Percentiles rank a stretch among this genome's conserved stretches.
Conservation (phyloP, 2,113 vertebrate genomes). For the Balaenoptera acutorostrata region DNA sequence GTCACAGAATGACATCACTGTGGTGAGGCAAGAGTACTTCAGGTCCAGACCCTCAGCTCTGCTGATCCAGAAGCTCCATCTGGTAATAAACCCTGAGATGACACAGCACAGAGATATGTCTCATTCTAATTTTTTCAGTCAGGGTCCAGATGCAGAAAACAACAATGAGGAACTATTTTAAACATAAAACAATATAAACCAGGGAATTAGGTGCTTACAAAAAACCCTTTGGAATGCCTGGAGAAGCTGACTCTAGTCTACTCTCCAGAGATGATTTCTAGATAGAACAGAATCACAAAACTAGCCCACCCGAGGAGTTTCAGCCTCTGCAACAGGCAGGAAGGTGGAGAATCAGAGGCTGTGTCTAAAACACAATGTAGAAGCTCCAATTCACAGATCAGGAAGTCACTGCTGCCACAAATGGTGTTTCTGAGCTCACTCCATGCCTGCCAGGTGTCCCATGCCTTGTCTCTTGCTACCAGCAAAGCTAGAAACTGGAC, state of each 20-base stretch:
- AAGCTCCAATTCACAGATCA: not conserved
- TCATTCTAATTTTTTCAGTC: not conserved
- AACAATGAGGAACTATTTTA: not conserved
- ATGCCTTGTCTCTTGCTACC: not conserved
- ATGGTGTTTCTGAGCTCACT: not conserved
- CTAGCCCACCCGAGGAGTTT: not conserved
- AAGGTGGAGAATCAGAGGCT: not conserved
- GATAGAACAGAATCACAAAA: not conserved
- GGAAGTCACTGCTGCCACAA: not conserved
- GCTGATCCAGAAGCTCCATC: not conserved
- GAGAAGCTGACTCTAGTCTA: not conserved
- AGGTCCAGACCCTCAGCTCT: not conserved
- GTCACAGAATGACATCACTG: not conserved
- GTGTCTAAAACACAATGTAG: not conserved
- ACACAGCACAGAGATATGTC: not conserved
- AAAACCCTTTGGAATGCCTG: not conserved
- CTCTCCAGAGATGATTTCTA: not conserved
- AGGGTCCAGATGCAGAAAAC: not conserved
- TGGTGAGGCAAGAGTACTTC: not conserved
- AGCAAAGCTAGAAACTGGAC: not conserved
- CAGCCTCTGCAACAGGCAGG: not conserved
- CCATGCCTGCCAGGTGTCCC: not conserved
- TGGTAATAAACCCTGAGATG: not conserved
- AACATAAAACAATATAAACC: not conserved
- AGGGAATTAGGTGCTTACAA: not conserved